These are phyloP conservation scores for Drosophila kikkawai DNA, from an alignment of 1,140 invertebrate species.

Conservation along the genomic window DNA sequence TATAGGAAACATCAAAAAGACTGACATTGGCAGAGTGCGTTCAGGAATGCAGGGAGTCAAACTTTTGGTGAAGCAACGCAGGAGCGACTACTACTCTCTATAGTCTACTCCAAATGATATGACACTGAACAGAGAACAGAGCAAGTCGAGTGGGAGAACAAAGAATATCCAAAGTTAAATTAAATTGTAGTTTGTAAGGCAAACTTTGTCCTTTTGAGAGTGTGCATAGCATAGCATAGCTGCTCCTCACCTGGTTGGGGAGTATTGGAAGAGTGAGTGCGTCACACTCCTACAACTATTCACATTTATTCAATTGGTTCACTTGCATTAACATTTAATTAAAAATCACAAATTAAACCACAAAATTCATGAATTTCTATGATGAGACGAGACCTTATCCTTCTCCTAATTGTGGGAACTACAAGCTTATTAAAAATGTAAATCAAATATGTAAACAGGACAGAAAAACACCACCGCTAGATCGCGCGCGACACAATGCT, in stretches of 20 bases:
- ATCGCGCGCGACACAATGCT: constrained; percentile 40
- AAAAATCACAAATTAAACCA: constrained; percentile 53
- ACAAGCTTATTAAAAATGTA: constrained; percentile 75
- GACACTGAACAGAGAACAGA: constrained; percentile 37
- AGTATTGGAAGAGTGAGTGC: too few species aligned
- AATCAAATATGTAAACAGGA: constrained; percentile 61
- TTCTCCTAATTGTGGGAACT: constrained; percentile 45
- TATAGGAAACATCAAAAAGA: constrained; percentile 46
- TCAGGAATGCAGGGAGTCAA: constrained; percentile 47
- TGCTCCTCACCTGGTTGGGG: constrained; percentile 33
- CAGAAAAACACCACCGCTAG: constrained; percentile 33
- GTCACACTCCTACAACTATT: neutral
- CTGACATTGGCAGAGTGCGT: constrained; percentile 52
- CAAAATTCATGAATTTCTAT: constrained; percentile 63
- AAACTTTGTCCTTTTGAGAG: constrained; percentile 72
- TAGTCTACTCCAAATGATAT: constrained; percentile 65
- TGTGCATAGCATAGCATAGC: constrained; percentile 3
- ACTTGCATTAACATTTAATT: constrained; percentile 58
- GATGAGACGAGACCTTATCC: neutral
- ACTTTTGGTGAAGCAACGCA: constrained; percentile 21
- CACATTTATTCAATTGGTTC: constrained; percentile 52
- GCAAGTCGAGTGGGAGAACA: constrained; percentile 63
- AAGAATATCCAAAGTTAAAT: constrained; percentile 84
- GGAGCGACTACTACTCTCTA: constrained; percentile 18
- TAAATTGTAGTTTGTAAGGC: constrained; percentile 83